A percentile compares a stretch with the other conserved stretches of the same genome.
phyloP scores from a whole-genome alignment of 1,140 invertebrate genomes.

The Cyclina sinensis region DNA sequence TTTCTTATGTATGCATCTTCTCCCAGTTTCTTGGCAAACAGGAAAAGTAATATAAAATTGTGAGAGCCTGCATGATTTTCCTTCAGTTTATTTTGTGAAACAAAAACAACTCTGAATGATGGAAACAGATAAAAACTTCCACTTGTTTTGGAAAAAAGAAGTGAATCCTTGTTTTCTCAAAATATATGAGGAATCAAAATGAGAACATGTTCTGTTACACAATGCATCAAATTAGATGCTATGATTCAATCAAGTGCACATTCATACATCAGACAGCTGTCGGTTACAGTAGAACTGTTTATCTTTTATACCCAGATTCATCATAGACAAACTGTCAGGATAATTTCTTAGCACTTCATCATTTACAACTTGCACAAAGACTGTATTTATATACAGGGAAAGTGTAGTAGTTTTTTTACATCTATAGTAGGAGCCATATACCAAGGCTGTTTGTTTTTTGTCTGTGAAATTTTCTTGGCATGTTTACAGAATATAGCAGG shows the following conservation, averaged over 20 bases:
- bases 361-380: slow-evolving; percentile 3
- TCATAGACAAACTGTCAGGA: background rate
- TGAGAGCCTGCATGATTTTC: too few relatives aligned
- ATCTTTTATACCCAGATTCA: background rate
- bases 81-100: too few relatives aligned
- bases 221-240: background rate
- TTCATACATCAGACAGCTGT: slow-evolving; percentile 1
- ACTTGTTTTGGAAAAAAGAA: too few relatives aligned
- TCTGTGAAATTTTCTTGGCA: slow-evolving; percentile 7
- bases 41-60: too few relatives aligned
- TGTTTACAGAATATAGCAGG: background rate
- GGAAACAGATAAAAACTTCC: too few relatives aligned
- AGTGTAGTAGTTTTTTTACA: background rate
- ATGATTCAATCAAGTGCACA: background rate
- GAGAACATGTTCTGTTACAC: background rate
- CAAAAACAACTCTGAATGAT: too few relatives aligned
- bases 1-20: too few relatives aligned
- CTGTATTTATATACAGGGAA: background rate
- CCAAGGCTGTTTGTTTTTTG: background rate
- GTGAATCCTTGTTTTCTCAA: too few relatives aligned
- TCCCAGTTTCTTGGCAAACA: too few relatives aligned
- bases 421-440: background rate
- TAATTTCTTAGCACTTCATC: slow-evolving; percentile 3
- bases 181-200: too few relatives aligned
- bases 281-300: background rate